These are phyloP conservation scores for Lates japonicus DNA, from an alignment of 2,797 vertebrate genomes.

Conservation along the genomic window DNA sequence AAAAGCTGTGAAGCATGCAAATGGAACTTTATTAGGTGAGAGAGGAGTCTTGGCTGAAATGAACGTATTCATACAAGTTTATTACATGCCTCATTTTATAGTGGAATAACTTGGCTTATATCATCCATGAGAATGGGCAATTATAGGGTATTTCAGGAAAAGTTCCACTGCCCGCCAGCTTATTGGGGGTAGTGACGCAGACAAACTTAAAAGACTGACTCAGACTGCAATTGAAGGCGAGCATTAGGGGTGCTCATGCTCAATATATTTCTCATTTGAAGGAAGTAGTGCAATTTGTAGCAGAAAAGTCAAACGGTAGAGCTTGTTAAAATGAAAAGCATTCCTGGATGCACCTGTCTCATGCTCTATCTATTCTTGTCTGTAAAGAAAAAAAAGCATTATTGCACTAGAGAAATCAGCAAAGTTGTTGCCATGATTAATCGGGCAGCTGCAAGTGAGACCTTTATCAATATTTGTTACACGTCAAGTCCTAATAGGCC, in stretches of 20 bases:
- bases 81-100: constrained; percentile 83
- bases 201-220: constrained; percentile 80
- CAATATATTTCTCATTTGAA: constrained; percentile 79
- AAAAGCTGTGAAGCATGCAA: constrained; percentile 73
- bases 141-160: constrained; percentile 79
- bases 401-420: constrained; percentile 70
- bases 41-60: constrained; percentile 66
- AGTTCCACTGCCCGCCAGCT: constrained; percentile 70
- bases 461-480: constrained; percentile 84
- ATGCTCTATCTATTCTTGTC: constrained; percentile 59
- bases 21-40: constrained; percentile 64
- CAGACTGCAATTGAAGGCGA: constrained; percentile 69
- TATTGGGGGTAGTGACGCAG: constrained; percentile 79
- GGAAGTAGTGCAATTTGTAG: constrained; percentile 72
- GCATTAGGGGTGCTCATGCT: constrained; percentile 75
- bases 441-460: constrained; percentile 65
- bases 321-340: constrained; percentile 62
- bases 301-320: constrained; percentile 58
- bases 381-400: constrained; percentile 14
- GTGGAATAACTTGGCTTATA: constrained; percentile 76
- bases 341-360: constrained; percentile 71
- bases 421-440: constrained; percentile 75
- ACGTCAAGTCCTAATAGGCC: constrained; percentile 75
- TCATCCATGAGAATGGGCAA: constrained; percentile 80
- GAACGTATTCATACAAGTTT: constrained; percentile 76